Evolutionary conservation across 2,113 vertebrate genomes (phyloP).

Genomic region (Chaenogobius annularis): DNA sequence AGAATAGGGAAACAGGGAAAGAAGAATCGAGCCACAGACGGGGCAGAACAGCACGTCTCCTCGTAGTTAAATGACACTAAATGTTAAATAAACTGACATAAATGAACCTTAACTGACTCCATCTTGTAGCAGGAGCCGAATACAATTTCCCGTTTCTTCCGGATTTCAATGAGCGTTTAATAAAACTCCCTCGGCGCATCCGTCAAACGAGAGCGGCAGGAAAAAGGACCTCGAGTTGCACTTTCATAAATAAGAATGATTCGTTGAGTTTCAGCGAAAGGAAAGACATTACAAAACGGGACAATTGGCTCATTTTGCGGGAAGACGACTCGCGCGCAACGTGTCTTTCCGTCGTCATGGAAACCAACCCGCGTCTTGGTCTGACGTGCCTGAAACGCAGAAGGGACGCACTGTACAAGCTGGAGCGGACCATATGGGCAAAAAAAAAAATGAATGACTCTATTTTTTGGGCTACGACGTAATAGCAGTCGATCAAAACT

Average conservation of each 20-base stretch:
- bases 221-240: neutral
- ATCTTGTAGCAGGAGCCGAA: neutral
- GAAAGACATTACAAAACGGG: too few species aligned
- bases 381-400: too few species aligned
- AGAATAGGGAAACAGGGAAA: neutral
- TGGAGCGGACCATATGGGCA: too few species aligned
- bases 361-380: too few species aligned
- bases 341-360: neutral
- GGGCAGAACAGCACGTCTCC: neutral
- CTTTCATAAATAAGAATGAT: neutral
- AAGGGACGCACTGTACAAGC: too few species aligned
- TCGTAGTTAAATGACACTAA: neutral
- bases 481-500: too few species aligned
- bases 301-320: neutral
- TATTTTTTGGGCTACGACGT: too few species aligned
- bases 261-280: neutral
- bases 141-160: neutral
- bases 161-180: neutral
- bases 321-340: neutral
- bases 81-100: neutral
- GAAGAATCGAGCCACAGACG: neutral
- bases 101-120: neutral
- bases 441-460: too few species aligned
- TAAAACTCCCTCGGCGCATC: neutral
- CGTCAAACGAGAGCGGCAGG: neutral